A percentile compares a stretch with the other conserved stretches of the same genome.
These are phyloP conservation scores for Desmodus rotundus DNA, from an alignment of 2,113 vertebrate species.

Conservation along the genomic window DNA sequence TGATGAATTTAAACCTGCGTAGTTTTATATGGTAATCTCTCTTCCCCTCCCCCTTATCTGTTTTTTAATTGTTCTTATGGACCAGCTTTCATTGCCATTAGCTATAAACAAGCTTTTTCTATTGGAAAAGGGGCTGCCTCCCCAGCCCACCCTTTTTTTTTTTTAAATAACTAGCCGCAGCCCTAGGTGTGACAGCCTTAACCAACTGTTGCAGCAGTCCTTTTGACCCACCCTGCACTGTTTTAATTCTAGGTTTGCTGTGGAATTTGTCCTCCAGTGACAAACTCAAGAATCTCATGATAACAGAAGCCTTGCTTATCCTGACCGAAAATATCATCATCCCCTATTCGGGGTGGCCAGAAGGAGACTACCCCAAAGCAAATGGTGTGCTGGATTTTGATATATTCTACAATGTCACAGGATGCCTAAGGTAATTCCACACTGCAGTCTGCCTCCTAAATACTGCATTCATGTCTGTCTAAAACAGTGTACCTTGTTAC, in stretches of 20 bases:
- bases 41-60: neutral
- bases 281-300: constrained; percentile 87
- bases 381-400: constrained; percentile 86
- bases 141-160: neutral
- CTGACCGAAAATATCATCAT: constrained; percentile 88
- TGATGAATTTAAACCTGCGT: neutral
- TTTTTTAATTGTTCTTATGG: neutral
- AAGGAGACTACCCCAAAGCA: constrained; percentile 92
- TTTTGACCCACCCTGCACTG: neutral
- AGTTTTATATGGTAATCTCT: neutral
- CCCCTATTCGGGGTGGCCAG: constrained; percentile 91
- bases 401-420: constrained; percentile 91
- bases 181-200: neutral
- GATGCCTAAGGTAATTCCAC: constrained; percentile 89
- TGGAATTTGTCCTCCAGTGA: constrained; percentile 99
- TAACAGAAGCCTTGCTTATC: constrained; percentile 78
- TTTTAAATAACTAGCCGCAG: neutral
- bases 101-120: neutral
- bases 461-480: neutral
- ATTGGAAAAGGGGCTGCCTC: too few species aligned
- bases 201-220: neutral
- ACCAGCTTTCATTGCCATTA: neutral
- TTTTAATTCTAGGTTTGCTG: constrained; percentile 85
- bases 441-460: rapidly evolving
- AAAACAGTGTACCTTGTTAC: neutral